Base-by-base conservation (phyloP, 2,797 vertebrate genomes). In the Chelidonichthys spinosus region DNA sequence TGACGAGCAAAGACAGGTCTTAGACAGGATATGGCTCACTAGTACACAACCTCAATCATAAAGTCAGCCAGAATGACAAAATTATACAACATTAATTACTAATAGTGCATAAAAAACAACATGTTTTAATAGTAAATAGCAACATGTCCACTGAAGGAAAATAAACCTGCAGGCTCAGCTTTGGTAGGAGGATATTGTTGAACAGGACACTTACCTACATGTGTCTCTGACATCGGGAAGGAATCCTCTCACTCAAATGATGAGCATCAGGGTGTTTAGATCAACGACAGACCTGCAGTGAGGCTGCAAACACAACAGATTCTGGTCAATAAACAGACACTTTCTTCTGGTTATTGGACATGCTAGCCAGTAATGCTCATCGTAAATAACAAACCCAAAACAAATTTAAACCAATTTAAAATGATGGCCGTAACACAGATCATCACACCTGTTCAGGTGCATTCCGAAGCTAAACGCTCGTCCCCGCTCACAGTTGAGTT, bases 401-500 rank as follows among this genome's bases (percentile, higher is more conserved):
- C 18, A 8, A 11, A 6, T 18, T 9, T 4, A 49, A 36, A 17
- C 9, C 18, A 18, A 11, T 9, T 18, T 9, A 7, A 49, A 36
- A 17, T 13, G 46, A 52, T 6, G 42, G 11, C 40, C 11, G 17
- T 43, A 0, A 42, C 42, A 25, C 11, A 14, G 39, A 17, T 37
- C 17, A 47, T 42, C 14, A 11, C 4, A 64, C 60, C 59, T 70
- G 46, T 63, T 69, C 47, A 66, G 49, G 47, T 35, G 18, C 42
- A n/a, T 11, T 15, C 18, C 18, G 36, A 59, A 39, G 25, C 72
- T 17, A 33, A 60, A 7, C 55, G 6, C 25, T 67, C 53, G n/a
- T 40, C 47, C 40, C 60, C 14, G 15, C 62, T 76, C n/a, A 64
- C 44, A 17, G 85, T 84, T 64, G 74, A 43, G 53, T 64, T 64